Base-by-base conservation (phyloP, 1,140 invertebrate genomes). In the Eufriesea mexicana region DNA sequence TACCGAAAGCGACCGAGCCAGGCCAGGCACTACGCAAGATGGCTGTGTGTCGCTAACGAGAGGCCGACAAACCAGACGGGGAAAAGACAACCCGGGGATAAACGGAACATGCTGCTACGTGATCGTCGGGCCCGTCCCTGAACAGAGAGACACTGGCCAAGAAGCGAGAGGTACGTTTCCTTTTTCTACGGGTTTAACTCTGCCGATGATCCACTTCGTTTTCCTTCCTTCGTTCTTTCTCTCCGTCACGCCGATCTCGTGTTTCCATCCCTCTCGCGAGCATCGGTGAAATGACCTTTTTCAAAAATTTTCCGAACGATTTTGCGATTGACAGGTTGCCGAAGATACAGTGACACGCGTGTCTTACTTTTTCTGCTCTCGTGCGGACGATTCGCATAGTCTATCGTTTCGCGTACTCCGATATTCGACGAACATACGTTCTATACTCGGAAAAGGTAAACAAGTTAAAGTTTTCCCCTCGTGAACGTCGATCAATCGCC, bases 121-220 rank as follows among this genome's bases (percentile, higher is more conserved):
- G 86, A 91, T 81, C 87, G 82, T 84, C 83, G 86, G 89, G 84
- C 89, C 88, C 86, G 90, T 91, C 90, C 90, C 89, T 92, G 86
- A 91, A 90, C 84, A 90, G 89, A 90, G 91, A 91, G 90, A 91
- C 89, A 88, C 90, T 90, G 91, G 90, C 89, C 91, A 88, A 91
- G 88, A 89, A 91, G 84, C 86, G 90, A 91, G 89, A 92, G 91
- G 91, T 92, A 83, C 73, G 84, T 86, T 68, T 68, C 28, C 59
- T n/a, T 76, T 25, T 68, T 73, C 54, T 68, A 9, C 23, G 42
- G 25, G 12, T 72, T 25, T 49, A 23, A 51, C 59, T 54, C 64
- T 61, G 6, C 49, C 61, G 25, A 28, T 66, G 59, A 68, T 49
- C 20, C 20, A 14, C 12, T 23, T 68, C 72, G 42, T 35, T 64